Evolutionary conservation across 2,888 invertebrate species (phyloP).

Genomic region (Stenurella melanura): DNA sequence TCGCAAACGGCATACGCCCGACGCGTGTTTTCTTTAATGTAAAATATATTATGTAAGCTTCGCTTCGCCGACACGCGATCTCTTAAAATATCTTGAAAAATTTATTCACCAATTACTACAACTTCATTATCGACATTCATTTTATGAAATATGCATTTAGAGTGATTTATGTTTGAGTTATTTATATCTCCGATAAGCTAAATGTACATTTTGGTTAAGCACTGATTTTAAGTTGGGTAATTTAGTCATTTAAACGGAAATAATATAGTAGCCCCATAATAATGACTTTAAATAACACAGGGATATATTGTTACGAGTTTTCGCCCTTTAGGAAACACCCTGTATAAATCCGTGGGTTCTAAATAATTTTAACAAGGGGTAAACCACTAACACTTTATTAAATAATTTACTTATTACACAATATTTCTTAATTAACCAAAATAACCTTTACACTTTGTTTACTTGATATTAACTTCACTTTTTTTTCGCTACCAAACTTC

Average conservation of each 20-base stretch:
- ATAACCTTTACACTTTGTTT: too few relatives aligned
- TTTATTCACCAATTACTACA: conserved; percentile 51
- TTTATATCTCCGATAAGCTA: conserved; percentile 6
- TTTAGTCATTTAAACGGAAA: neutral
- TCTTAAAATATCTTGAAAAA: conserved; percentile 47
- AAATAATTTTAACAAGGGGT: too few relatives aligned
- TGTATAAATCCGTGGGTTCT: too few relatives aligned
- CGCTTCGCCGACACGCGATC: conserved; percentile 54
- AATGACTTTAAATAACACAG: neutral
- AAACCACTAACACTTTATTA: too few relatives aligned
- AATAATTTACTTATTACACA: too few relatives aligned
- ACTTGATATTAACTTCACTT: too few relatives aligned
- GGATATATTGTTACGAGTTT: too few relatives aligned
- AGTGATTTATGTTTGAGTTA: conserved; percentile 32
- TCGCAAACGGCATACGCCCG: conserved; percentile 56
- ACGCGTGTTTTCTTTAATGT: conserved; percentile 60
- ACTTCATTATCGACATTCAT: conserved; percentile 50
- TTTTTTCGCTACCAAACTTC: too few relatives aligned
- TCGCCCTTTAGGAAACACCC: too few relatives aligned
- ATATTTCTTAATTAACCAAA: too few relatives aligned
- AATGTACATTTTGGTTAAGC: neutral
- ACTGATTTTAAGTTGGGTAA: neutral
- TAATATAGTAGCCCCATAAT: neutral
- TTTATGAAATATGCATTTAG: conserved; percentile 45
- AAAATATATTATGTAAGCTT: conserved; percentile 54